Conservation (phyloP, 2,888 invertebrate species). For the Drosophila maculinotata region DNA sequence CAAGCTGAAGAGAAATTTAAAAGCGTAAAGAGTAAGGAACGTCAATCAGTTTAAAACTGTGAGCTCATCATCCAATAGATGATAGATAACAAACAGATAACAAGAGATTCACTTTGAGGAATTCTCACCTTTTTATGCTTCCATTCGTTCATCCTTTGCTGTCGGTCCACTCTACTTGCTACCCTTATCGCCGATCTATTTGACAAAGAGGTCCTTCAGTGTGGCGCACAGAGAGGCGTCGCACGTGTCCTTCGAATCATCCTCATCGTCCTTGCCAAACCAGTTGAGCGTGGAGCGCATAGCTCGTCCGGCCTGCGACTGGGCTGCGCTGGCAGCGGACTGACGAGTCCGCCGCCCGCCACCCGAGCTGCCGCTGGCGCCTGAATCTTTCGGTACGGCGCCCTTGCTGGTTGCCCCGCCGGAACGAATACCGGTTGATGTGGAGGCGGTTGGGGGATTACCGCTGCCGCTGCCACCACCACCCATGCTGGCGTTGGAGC, state of each 20-base stretch:
- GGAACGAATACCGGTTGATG: constrained; percentile 44
- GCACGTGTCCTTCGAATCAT: constrained; percentile 89
- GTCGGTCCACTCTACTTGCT: constrained; percentile 52
- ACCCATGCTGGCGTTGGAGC: constrained; percentile 82
- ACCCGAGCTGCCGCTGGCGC: constrained; percentile 30
- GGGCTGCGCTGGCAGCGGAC: constrained; percentile 62
- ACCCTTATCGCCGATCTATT: constrained; percentile 86
- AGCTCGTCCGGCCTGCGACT: constrained; percentile 80
- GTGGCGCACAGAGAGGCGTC: constrained; percentile 93
- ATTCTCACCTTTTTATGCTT: too few species aligned
- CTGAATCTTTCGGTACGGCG: constrained; percentile 63
- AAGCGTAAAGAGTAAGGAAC: too few species aligned
- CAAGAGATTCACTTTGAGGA: too few species aligned
- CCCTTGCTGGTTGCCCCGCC: constrained; percentile 46
- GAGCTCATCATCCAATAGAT: too few species aligned
- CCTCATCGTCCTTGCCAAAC: constrained; percentile 89
- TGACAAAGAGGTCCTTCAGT: constrained; percentile 94
- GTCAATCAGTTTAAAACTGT: too few species aligned
- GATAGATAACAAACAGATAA: too few species aligned
- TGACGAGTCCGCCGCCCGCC: constrained; percentile 73
- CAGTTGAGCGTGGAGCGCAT: constrained; percentile 85
- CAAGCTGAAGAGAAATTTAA: too few species aligned
- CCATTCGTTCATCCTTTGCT: too few species aligned
- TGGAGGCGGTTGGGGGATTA: constrained; percentile 35
- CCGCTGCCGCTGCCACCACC: constrained; percentile 27